phyloP scores from a whole-genome alignment of 2,797 vertebrate species.

The Syngnathus acus region DNA sequence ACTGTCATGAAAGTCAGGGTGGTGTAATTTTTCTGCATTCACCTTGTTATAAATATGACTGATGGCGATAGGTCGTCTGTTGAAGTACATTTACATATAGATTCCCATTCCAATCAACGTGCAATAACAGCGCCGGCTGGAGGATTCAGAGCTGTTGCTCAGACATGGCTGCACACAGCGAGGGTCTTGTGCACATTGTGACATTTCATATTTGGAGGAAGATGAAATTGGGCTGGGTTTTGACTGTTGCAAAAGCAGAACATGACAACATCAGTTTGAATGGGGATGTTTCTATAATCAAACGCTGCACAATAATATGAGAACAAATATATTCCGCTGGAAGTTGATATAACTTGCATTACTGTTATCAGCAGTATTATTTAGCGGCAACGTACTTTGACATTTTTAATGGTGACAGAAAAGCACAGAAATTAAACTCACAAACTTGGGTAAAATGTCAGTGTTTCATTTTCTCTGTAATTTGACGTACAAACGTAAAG shows the following conservation, averaged over 20 bases:
- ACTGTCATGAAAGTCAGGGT: slow-evolving; percentile 27
- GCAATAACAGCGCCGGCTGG: slow-evolving; percentile 52
- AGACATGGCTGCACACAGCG: slow-evolving; percentile 32
- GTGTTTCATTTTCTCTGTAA: neutral
- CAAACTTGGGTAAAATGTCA: neutral
- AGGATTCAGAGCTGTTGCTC: slow-evolving; percentile 40
- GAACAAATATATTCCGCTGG: slow-evolving; percentile 3
- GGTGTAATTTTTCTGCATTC: slow-evolving; percentile 49
- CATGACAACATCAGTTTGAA: slow-evolving; percentile 10
- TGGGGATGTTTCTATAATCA: slow-evolving; percentile 31
- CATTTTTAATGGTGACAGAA: neutral
- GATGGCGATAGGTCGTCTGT: slow-evolving; percentile 55
- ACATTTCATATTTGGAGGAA: slow-evolving; percentile 41
- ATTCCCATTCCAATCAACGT: slow-evolving; percentile 65
- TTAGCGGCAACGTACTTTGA: neutral
- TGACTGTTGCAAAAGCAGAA: slow-evolving; percentile 22
- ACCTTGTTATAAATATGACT: slow-evolving; percentile 60
- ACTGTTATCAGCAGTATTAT: slow-evolving; percentile 1
- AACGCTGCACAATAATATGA: slow-evolving; percentile 14
- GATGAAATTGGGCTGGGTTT: slow-evolving; percentile 28
- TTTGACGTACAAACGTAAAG: neutral
- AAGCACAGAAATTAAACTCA: neutral
- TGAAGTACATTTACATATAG: slow-evolving; percentile 69
- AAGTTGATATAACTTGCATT: slow-evolving; percentile 5
- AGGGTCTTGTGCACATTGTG: slow-evolving; percentile 26